These are phyloP conservation scores for Antennarius striatus DNA, from an alignment of 2,113 vertebrate genomes.

Conservation along the genomic window DNA sequence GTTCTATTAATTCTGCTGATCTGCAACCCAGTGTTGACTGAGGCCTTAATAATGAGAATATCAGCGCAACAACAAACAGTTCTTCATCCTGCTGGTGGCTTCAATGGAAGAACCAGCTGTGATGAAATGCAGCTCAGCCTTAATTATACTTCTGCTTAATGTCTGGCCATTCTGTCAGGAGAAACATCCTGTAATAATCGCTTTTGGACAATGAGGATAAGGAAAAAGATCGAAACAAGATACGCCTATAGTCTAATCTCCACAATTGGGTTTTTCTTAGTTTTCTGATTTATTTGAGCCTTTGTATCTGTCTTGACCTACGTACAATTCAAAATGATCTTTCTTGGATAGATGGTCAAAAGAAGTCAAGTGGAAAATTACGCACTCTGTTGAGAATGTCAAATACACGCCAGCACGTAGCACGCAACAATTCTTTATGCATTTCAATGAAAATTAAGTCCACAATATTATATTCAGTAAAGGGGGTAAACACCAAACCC, in stretches of 20 bases:
- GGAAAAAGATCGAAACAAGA: conserved; percentile 25
- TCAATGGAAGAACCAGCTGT: background rate
- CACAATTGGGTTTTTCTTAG: conserved; percentile 10
- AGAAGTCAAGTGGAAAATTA: conserved; percentile 29
- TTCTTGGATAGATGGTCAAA: conserved; percentile 29
- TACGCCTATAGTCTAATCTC: conserved; percentile 35
- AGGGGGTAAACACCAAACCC: no score
- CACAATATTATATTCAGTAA: background rate
- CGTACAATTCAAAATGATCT: conserved; percentile 31
- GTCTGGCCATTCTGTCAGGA: conserved; percentile 9
- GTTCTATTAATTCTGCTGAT: background rate
- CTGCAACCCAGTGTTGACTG: background rate
- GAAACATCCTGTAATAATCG: conserved; percentile 40
- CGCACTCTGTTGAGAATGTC: conserved; percentile 14
- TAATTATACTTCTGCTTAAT: conserved; percentile 40
- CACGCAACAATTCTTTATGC: conserved; percentile 5
- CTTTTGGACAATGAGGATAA: conserved; percentile 18
- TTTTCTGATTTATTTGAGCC: conserved; percentile 27
- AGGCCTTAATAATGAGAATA: background rate
- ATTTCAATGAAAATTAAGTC: conserved; percentile 47
- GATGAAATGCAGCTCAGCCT: background rate
- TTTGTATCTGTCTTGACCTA: conserved; percentile 30
- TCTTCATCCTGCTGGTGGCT: background rate
- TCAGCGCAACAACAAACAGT: background rate
- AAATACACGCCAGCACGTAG: conserved; percentile 1